Evolutionary conservation across 2,888 invertebrate genomes (phyloP).

Genomic region (Tetropium fuscum): DNA sequence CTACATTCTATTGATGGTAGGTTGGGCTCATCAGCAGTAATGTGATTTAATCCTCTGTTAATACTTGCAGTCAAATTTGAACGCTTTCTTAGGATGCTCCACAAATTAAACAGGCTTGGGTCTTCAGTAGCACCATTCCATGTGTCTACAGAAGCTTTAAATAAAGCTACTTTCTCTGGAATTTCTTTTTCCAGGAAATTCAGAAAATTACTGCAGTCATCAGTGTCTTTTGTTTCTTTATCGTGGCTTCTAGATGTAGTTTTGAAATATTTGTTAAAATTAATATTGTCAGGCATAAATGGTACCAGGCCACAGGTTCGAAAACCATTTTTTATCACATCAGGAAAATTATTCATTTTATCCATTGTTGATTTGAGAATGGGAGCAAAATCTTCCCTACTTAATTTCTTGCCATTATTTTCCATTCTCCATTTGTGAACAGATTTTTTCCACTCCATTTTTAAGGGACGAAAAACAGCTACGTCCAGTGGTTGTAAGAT

Average conservation of each 20-base stretch:
- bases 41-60: too few species aligned
- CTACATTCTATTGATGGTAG: too few species aligned
- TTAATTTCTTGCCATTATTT: conserved; percentile 3
- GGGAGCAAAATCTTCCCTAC: background rate
- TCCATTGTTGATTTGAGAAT: background rate
- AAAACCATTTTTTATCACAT: conserved; percentile 3
- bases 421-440: background rate
- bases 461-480: background rate
- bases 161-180: conserved; percentile 25
- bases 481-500: conserved; percentile 2
- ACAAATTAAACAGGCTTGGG: too few species aligned
- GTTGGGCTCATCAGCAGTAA: too few species aligned
- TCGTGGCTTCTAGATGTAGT: too few species aligned
- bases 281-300: background rate
- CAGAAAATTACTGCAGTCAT: conserved; percentile 13
- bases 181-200: conserved; percentile 29
- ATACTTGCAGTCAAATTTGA: too few species aligned
- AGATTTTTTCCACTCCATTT: conserved; percentile 1
- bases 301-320: background rate
- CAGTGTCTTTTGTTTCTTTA: conserved; percentile 6
- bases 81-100: too few species aligned
- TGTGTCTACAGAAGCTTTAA: conserved; percentile 21
- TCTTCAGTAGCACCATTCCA: conserved; percentile 29
- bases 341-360: background rate
- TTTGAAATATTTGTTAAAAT: conserved; percentile 1